Base-by-base conservation (phyloP, 2,113 vertebrate genomes). In the Chaenogobius annularis region DNA sequence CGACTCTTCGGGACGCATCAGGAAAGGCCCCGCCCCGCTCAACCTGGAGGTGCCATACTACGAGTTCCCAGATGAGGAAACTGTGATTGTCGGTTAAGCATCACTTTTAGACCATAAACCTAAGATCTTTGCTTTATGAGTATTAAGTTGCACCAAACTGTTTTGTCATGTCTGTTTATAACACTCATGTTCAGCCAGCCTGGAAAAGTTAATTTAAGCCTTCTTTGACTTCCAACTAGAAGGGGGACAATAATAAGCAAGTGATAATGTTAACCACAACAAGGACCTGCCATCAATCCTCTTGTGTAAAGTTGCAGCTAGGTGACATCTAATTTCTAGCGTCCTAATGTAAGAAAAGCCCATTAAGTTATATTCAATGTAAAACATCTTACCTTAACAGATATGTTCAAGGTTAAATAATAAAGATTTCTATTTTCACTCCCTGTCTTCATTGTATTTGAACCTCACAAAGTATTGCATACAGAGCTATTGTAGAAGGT, bases 1-100 rank as follows among this genome's bases (percentile, higher is more conserved):
- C 0, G 97, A 99, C 0, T 94, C 95, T 0, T 98, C 95, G 2
- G 96, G 96, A 52, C 94, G 96, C 80, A 97, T 98, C 82, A 91
- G 96, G 65, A 98, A 95, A 87, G 97, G 97, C n/a, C 96, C 97
- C 0, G 96, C 96, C 0, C 97, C 96, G 0, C 87, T 94, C 76
- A 99, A 98, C 83, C 94, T 98, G 3, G 97, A 99, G 84, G 95
- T 99, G 58, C 97, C 97, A 0, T 52, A 2, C 1, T 97, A 99
- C 0, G 86, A 98, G 82, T 99, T 98, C 70, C 1, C 81, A 56
- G 82, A 94, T 3, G 94, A 98, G 0, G 90, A 97, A 7, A 0
- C 84, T 0, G 90, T 99, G 19, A 0, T 97, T 10, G 96, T 99
- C 2, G 97, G 97, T 78, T 99, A 95, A 64, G 26, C 12, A 1